Conservation (phyloP, 2,113 vertebrate genomes). For the Myrmecobius fasciatus region DNA sequence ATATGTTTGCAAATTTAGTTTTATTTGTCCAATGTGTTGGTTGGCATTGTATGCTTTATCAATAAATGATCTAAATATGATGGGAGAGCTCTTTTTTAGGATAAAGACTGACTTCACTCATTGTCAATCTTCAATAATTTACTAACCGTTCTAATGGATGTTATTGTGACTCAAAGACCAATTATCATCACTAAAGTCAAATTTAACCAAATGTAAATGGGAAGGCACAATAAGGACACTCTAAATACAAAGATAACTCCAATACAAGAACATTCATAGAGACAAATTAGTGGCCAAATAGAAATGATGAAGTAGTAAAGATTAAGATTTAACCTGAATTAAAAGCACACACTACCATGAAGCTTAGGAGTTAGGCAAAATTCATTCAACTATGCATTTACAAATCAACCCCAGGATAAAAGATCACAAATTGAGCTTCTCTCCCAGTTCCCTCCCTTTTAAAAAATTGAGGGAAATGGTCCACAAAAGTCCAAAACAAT, state of each 20-base stretch:
- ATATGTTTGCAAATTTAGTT: conserved; percentile 39
- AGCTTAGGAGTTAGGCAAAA: background rate
- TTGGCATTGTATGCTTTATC: conserved; percentile 28
- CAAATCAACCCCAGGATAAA: background rate
- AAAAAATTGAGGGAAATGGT: background rate
- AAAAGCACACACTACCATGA: background rate
- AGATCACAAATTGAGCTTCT: background rate
- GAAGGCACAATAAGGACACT: background rate
- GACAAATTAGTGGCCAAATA: background rate
- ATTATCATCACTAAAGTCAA: background rate
- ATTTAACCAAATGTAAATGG: conserved; percentile 11
- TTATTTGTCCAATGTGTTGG: conserved; percentile 23
- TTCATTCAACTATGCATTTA: background rate
- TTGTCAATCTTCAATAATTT: background rate
- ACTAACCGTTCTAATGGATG: background rate
- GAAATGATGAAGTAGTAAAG: no score
- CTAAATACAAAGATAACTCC: background rate
- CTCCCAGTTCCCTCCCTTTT: background rate
- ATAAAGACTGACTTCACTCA: background rate
- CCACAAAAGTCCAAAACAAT: background rate
- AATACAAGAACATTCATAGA: background rate
- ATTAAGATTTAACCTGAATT: background rate
- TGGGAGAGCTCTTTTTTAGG: background rate
- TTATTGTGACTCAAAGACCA: background rate
- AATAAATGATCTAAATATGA: background rate